Evolutionary conservation across 2,113 vertebrate genomes (phyloP), one percentile per base, ranked within the genome.

Genomic region (Mesocricetus auratus): DNA sequence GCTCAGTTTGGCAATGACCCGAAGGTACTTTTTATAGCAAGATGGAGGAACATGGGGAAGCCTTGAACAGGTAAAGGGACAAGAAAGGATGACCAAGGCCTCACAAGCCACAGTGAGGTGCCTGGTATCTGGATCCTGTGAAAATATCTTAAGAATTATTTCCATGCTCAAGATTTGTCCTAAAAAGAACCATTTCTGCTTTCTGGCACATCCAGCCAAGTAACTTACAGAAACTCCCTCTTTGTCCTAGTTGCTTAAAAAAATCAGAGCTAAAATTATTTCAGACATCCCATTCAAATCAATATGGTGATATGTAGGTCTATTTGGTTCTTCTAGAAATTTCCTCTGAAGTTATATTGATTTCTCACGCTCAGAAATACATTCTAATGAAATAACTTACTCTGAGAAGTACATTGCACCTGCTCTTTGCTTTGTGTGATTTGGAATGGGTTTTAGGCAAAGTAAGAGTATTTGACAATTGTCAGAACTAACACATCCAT

Each of bases 231-330:
- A 94, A 82, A 83, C 82, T 96, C 39, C 50, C 68, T 91, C 95
- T 83, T 86, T 82, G 69, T 68, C 90, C 94, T 89, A 90, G 53
- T 89, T 98, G 66, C 95, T 95, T 82, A 73, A 89, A 79, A 87
- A 96, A 88, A 45, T 47, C 66, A 86, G 92, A 97, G 82, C 88
- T 97, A 96, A 96, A 97, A 90, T 95, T 97, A 96, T 92, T 93
- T 93, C 87, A 94, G 89, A 86, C 69, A 94, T 86, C 78, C 39
- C 89, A 94, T 96, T 96, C 90, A 93, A 96, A 94, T 94, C 53
- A 3, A 92, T 94, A 93, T 73, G 15, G 71, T 79, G 82, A 79
- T 89, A 90, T 86, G 26, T 91, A 15, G 47, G 53, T 89, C 58
- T 97, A 45, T 86, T 94, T 77, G 4, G 50, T 89, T 90, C 75